Base-by-base conservation (phyloP, 2,797 vertebrate genomes). In the Pyrocephalus nanus region DNA sequence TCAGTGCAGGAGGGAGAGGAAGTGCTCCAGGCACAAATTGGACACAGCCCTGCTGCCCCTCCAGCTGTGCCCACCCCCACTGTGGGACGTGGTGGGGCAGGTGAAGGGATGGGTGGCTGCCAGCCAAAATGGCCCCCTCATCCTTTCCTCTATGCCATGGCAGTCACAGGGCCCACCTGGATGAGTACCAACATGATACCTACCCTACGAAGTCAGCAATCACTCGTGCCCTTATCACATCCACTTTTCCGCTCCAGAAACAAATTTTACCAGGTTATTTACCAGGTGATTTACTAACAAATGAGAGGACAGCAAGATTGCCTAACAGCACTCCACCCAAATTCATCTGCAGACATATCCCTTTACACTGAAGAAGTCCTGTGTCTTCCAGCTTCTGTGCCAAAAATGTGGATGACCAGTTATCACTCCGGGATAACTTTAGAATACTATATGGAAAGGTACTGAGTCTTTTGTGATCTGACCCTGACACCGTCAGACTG, bases 151-250 rank as follows among this genome's bases (percentile, higher is more conserved):
- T 15, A 8, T 0, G 1, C 25, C 2, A 0, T 27, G 55, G 18
- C 42, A 53, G 36, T 16, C 42, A 65, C 38, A 40, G 42, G 51
- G 30, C 3, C 14, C 60, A 87, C 40, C 30, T 51, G 48, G 10
- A 65, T 14, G 20, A 58, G 29, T 3, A 30, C 66, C 66, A 50
- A 3, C 13, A 11, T 8, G 4, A 7, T 11, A 45, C 57, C 53
- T 53, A 30, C 47, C 12, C 66, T 73, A 18, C 26, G 0, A 0
- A 38, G 40, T 6, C 30, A 73, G 32, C 32, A 45, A 25, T 42
- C 26, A 16, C 43, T 13, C 1, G 1, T 51, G 54, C 8, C 32
- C 36, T 78, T 1, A 0, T 55, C n/a, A 47, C 11, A 58, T 47
- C 17, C 67, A 12, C 21, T 87, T 85, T 30, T 19, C 19, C 61